Percentiles rank a stretch among this genome's conserved stretches.
Conservation (phyloP, 2,888 invertebrate genomes). For the Coelogynopora nodosa region DNA sequence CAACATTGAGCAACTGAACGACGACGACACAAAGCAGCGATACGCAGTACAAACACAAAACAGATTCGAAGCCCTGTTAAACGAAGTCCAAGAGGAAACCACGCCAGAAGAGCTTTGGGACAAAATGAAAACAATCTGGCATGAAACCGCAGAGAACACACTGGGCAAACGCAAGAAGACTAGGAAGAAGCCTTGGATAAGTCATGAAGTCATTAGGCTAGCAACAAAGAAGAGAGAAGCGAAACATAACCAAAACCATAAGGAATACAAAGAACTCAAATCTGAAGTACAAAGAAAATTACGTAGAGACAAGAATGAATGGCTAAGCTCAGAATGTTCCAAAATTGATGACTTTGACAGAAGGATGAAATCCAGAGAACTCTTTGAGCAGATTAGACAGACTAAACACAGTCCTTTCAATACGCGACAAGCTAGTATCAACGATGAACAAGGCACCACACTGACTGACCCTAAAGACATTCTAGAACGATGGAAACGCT, state of each 20-base stretch:
- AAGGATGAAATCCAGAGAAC: background rate
- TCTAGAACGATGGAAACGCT: slow-evolving; percentile 3
- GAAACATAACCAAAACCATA: background rate
- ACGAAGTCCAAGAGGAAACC: background rate
- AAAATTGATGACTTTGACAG: background rate
- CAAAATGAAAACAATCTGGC: background rate
- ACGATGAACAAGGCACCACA: slow-evolving; percentile 8
- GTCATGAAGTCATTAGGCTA: background rate
- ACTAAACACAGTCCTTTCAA: background rate
- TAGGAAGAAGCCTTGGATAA: background rate
- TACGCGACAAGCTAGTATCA: background rate
- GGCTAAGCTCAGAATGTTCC: background rate
- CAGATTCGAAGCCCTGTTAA: background rate
- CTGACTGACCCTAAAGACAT: background rate
- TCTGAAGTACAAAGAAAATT: background rate
- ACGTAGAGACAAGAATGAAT: background rate
- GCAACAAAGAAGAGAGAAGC: background rate
- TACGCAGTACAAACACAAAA: slow-evolving; percentile 1
- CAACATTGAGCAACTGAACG: slow-evolving; percentile 2
- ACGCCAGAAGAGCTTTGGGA: slow-evolving; percentile 23
- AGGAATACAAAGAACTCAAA: background rate
- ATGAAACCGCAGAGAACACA: background rate
- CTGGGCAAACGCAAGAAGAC: background rate
- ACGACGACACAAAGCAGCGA: background rate
- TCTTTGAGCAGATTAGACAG: background rate